Conservation (phyloP, 1,140 invertebrate species). For the Dryas iulia region DNA sequence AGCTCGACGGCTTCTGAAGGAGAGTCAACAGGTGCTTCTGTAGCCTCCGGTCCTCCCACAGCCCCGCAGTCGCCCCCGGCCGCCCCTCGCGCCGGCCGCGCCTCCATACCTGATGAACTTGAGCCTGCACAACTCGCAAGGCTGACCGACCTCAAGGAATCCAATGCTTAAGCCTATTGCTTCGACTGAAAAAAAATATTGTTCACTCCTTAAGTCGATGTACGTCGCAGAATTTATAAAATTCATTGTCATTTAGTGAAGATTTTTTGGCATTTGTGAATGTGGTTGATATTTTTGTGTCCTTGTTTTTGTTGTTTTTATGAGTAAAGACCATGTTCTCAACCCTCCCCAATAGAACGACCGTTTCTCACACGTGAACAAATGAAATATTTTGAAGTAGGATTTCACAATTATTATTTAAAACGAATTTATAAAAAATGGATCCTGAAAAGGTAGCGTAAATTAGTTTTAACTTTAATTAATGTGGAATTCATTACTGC, state of each 20-base stretch:
- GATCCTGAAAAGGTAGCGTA: not conserved
- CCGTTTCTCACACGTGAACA: conserved; percentile 20
- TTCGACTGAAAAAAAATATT: conserved; percentile 17
- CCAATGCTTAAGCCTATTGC: conserved; percentile 86
- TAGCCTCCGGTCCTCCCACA: conserved; percentile 60
- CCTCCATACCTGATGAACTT: conserved; percentile 91
- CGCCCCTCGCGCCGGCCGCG: conserved; percentile 85
- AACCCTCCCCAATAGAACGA: not conserved
- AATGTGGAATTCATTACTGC: not conserved
- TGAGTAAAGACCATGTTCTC: not conserved
- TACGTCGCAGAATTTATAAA: not conserved
- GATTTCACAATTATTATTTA: not conserved
- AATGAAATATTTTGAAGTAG: not conserved
- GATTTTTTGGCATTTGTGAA: not conserved
- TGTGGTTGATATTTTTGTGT: not conserved
- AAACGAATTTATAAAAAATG: no score
- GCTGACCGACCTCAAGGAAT: conserved; percentile 92
- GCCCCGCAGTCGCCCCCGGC: conserved; percentile 81
- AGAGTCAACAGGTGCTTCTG: conserved; percentile 58
- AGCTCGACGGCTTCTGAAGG: conserved; percentile 66
- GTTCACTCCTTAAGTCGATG: not conserved
- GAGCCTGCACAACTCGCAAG: conserved; percentile 91
- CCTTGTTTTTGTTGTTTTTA: not conserved
- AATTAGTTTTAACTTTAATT: not conserved
- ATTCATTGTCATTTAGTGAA: not conserved